These are phyloP conservation scores for Lochmaea crataegi DNA, from an alignment of 2,888 invertebrate species.

Conservation along the genomic window DNA sequence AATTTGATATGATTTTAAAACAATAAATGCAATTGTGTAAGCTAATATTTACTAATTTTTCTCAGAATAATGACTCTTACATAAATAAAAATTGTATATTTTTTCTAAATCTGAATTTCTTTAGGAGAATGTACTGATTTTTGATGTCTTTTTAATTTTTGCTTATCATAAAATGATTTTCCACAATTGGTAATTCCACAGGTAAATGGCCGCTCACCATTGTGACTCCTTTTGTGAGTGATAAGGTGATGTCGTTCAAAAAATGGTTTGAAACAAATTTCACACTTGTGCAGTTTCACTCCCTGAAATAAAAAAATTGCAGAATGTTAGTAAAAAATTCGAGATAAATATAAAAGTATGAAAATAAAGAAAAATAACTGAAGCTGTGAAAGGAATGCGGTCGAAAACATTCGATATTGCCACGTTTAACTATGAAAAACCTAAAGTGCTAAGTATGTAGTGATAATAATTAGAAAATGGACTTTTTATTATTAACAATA, in stretches of 20 bases:
- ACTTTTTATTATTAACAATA: no score
- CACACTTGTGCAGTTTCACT: slow-evolving; percentile 53
- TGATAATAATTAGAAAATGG: no score
- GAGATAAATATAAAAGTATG: background rate
- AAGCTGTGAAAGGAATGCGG: no score
- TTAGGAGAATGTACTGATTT: slow-evolving; percentile 50
- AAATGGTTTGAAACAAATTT: slow-evolving; percentile 57
- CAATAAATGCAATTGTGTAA: no score
- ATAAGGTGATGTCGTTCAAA: slow-evolving; percentile 58
- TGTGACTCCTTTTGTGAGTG: slow-evolving; percentile 55
- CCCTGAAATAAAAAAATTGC: slow-evolving; percentile 52
- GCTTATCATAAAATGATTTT: slow-evolving; percentile 57
- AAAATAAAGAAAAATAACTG: no score
- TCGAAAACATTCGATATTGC: no score
- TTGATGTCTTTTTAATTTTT: slow-evolving; percentile 56
- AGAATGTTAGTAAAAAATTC: slow-evolving; percentile 4
- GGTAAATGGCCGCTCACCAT: slow-evolving; percentile 56
- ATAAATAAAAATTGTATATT: no score
- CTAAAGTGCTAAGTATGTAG: no score
- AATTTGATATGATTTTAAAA: no score
- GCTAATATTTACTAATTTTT: no score
- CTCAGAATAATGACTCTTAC: no score
- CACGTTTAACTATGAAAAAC: no score
- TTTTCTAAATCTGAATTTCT: slow-evolving; percentile 11
- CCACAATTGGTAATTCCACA: slow-evolving; percentile 55